Evolutionary conservation across 2,888 invertebrate genomes (phyloP).

Genomic region (Odiellus spinosus): DNA sequence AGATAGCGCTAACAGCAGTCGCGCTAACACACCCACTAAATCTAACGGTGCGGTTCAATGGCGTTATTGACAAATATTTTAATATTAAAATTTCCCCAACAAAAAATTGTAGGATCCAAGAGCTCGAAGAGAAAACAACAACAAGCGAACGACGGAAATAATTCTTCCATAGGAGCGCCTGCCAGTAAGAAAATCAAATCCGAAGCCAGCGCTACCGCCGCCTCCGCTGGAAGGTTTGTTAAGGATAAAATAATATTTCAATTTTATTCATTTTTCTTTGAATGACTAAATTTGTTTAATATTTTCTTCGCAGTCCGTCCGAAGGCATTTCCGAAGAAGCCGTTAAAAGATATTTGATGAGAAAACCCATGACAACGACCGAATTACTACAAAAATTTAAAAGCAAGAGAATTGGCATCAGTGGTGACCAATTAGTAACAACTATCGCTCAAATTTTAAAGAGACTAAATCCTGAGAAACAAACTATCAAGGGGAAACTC

Average conservation of each 20-base stretch:
- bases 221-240: too few species aligned
- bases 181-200: too few species aligned
- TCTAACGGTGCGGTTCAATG: too few species aligned
- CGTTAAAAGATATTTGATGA: conserved; percentile 77
- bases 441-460: conserved; percentile 89
- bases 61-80: too few species aligned
- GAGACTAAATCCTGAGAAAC: conserved; percentile 80
- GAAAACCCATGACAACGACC: conserved; percentile 96
- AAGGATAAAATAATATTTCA: too few species aligned
- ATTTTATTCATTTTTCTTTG: too few species aligned
- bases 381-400: conserved; percentile 90
- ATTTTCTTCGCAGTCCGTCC: conserved; percentile 41
- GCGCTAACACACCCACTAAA: conserved; percentile 20
- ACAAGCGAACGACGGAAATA: too few species aligned
- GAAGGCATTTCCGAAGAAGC: conserved; percentile 87
- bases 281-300: not conserved
- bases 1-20: conserved; percentile 17
- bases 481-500: conserved; percentile 83
- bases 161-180: too few species aligned
- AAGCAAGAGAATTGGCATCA: conserved; percentile 76
- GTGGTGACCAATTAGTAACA: conserved; percentile 76
- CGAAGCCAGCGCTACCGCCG: too few species aligned
- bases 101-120: too few species aligned
- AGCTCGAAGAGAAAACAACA: too few species aligned
- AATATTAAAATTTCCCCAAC: too few species aligned